Base-by-base conservation (phyloP, 2,797 vertebrate genomes). In the Sebastes taczanowskii region DNA sequence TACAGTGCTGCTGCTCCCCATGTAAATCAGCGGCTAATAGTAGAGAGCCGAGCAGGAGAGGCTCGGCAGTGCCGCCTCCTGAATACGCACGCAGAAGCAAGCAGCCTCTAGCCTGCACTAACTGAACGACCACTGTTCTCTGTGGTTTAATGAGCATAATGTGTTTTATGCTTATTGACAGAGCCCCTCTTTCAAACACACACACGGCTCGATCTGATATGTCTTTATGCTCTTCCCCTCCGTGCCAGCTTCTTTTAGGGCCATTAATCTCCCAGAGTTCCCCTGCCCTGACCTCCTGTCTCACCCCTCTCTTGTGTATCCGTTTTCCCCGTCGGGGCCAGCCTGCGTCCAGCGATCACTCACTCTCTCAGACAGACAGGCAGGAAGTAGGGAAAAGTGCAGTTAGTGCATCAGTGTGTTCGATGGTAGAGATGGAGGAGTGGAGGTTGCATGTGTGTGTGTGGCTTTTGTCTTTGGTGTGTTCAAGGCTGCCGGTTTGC, bases 21-120 rank as follows among this genome's bases (percentile, higher is more conserved):
- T 95, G 93, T 92, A 94, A 91, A 94, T 94, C 90, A 91, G 84
- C 18, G 70, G 90, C 88, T 94, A 88, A 92, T 93, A 89, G 89
- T 85, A 34, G 79, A 42, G 70, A 88, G 75, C 75, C 63, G 75
- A 84, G 80, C 58, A 14, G 63, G 56, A 85, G 60, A 61, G 32
- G 72, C 80, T 85, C 76, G 64, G 82, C 71, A 80, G 52, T 74
- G 68, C 70, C n/a, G 70, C 66, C 61, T 86, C 38, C 74, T 80
- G 71, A 86, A 82, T 56, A 74, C 68, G 76, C 62, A 72, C 66
- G 23, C 62, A 63, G 1, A 35, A 38, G 22, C 32, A 16, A 42
- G 22, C 42, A 70, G 78, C 73, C 61, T 84, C 69, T 59, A 69
- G 65, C 71, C 83, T 56, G 61, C 72, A 63, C 69, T 68, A 62